Evolutionary conservation across 2,797 vertebrate genomes (phyloP).

Genomic region (Pseudotriccus pelzelni): DNA sequence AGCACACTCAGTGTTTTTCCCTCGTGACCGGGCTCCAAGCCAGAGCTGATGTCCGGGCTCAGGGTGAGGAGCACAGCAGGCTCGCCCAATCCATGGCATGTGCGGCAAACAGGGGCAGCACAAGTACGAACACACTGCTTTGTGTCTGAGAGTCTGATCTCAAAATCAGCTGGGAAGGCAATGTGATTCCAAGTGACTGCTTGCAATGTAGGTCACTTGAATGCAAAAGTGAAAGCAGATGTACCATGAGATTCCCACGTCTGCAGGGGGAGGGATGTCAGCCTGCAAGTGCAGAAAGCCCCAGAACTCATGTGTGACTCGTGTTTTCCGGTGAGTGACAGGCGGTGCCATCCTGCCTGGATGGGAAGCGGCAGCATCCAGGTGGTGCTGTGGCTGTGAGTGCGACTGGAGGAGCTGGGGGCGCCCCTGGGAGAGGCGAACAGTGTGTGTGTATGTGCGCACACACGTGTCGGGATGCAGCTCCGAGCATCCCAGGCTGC

Average conservation of each 20-base stretch:
- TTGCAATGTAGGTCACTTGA: constrained; percentile 17
- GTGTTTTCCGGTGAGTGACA: neutral
- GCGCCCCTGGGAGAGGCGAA: neutral
- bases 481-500: neutral
- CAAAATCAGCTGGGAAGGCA: constrained; percentile 12
- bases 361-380: neutral
- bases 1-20: neutral
- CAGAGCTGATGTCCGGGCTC: neutral
- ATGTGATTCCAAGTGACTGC: neutral
- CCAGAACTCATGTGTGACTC: neutral
- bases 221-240: constrained; percentile 66
- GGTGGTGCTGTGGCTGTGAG: neutral
- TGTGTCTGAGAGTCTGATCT: neutral
- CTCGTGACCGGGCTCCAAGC: neutral
- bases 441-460: accelerated
- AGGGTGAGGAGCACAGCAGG: neutral
- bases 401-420: accelerated
- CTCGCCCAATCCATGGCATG: neutral
- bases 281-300: neutral
- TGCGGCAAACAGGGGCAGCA: neutral
- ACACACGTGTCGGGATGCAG: neutral
- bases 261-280: neutral
- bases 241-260: constrained; percentile 20
- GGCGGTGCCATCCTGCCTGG: neutral
- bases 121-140: neutral